Evolutionary conservation across 1,140 invertebrate species (phyloP).

Genomic region (Melanaphis sacchari): DNA sequence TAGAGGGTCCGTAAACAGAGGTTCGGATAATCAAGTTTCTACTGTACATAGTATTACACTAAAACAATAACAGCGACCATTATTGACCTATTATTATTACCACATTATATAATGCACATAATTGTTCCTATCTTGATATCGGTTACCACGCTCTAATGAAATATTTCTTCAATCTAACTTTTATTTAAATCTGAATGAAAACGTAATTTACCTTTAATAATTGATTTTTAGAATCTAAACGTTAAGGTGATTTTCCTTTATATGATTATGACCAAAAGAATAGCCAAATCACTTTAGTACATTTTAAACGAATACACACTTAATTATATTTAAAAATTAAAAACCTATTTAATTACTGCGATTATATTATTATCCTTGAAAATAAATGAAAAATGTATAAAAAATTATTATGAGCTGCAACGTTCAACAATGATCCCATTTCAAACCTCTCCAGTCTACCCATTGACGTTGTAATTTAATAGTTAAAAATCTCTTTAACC

Average conservation of each 20-base stretch:
- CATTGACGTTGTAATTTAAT: too few species aligned
- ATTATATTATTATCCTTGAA: background rate
- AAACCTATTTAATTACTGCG: background rate
- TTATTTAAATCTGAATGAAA: background rate
- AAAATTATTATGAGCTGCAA: background rate
- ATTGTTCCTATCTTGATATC: background rate
- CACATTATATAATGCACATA: too few species aligned
- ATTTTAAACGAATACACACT: background rate
- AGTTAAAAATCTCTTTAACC: background rate
- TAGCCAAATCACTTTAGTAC: background rate
- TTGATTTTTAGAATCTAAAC: background rate
- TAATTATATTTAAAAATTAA: background rate
- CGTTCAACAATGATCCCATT: background rate
- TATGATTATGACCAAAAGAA: background rate
- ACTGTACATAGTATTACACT: background rate
- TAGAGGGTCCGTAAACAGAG: too few species aligned
- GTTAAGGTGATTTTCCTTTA: background rate
- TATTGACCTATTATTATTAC: background rate
- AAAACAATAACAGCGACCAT: background rate
- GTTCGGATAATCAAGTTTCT: too few species aligned
- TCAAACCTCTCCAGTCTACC: too few species aligned
- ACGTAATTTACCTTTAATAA: too few species aligned
- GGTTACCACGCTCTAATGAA: background rate
- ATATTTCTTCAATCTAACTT: background rate
- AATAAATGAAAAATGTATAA: background rate